phyloP scores from a whole-genome alignment of 1,140 invertebrate genomes.

The Pseudoatta argentina region DNA sequence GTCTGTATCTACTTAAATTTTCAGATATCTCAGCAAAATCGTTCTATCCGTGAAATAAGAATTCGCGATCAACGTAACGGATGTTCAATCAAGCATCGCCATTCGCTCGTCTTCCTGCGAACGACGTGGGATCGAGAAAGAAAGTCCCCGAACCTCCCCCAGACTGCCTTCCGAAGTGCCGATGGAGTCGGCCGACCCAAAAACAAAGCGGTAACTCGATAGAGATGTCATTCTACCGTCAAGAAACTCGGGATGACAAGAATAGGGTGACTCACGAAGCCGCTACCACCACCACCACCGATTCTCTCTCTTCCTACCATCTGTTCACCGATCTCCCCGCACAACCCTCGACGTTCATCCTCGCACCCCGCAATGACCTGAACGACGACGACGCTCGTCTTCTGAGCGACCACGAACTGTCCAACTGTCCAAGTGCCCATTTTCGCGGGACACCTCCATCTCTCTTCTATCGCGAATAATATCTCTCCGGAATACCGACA shows the following conservation, averaged over 20 bases:
- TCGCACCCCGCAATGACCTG: constrained; percentile 12
- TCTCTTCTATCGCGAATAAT: constrained; percentile 74
- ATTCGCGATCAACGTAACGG: constrained; percentile 34
- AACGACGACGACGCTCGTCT: constrained; percentile 46
- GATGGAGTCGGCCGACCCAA: constrained; percentile 70
- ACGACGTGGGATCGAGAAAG: constrained; percentile 19
- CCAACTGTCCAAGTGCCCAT: constrained; percentile 80
- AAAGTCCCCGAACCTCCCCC: constrained; percentile 21
- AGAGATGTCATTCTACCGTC: constrained; percentile 73
- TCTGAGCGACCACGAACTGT: constrained; percentile 74
- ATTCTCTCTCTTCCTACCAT: constrained; percentile 30
- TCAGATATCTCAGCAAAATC: too few relatives aligned
- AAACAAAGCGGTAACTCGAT: constrained; percentile 80
- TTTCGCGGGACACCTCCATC: constrained; percentile 69
- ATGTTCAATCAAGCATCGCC: not conserved
- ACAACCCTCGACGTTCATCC: not conserved
- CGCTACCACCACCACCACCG: constrained; percentile 40
- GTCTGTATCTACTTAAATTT: too few relatives aligned
- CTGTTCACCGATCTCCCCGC: not conserved
- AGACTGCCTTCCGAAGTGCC: constrained; percentile 50
- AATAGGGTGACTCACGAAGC: constrained; percentile 58
- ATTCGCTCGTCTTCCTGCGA: not conserved
- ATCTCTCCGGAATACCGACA: constrained; percentile 69
- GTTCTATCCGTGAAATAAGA: constrained; percentile 20
- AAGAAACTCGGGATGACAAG: constrained; percentile 74